Conservation (phyloP, 2,113 vertebrate species). For the Mugil cephalus region DNA sequence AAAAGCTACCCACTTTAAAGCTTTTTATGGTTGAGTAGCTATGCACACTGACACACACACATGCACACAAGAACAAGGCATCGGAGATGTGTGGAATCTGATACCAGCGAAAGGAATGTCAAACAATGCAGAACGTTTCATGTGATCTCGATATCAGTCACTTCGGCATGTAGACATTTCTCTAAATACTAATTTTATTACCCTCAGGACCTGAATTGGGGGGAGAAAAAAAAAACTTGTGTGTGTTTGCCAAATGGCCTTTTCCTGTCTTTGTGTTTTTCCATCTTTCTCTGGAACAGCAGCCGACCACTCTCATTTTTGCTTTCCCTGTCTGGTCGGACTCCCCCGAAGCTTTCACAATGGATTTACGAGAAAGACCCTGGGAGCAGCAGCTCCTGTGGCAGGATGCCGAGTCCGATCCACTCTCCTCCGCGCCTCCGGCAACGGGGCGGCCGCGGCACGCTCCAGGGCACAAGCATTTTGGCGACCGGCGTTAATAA, state of each 20-base stretch:
- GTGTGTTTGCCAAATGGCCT: conserved; percentile 34
- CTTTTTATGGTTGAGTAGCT: conserved; percentile 13
- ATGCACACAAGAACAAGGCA: conserved; percentile 25
- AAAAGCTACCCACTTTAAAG: conserved; percentile 53
- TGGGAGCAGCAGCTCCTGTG: conserved; percentile 39
- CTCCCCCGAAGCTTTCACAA: conserved; percentile 54
- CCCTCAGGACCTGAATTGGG: conserved; percentile 20
- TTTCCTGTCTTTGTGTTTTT: conserved; percentile 64
- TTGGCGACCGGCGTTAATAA: conserved; percentile 24
- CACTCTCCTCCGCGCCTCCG: conserved; percentile 15
- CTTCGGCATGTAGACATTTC: conserved; percentile 8
- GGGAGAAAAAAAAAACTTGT: neutral
- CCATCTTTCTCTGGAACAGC: conserved; percentile 33
- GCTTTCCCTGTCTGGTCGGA: conserved; percentile 35
- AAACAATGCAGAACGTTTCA: conserved; percentile 26
- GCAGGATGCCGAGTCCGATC: conserved; percentile 46
- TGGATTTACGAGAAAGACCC: conserved; percentile 50
- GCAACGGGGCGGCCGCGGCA: conserved; percentile 26
- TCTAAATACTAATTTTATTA: conserved; percentile 10
- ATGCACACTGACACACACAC: conserved; percentile 16
- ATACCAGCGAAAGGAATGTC: conserved; percentile 36
- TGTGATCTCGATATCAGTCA: conserved; percentile 39
- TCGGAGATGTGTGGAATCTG: conserved; percentile 31
- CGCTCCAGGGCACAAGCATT: conserved; percentile 1
- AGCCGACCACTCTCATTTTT: conserved; percentile 35